Conservation (phyloP, 2,113 vertebrate species). For the Rutilus rutilus region DNA sequence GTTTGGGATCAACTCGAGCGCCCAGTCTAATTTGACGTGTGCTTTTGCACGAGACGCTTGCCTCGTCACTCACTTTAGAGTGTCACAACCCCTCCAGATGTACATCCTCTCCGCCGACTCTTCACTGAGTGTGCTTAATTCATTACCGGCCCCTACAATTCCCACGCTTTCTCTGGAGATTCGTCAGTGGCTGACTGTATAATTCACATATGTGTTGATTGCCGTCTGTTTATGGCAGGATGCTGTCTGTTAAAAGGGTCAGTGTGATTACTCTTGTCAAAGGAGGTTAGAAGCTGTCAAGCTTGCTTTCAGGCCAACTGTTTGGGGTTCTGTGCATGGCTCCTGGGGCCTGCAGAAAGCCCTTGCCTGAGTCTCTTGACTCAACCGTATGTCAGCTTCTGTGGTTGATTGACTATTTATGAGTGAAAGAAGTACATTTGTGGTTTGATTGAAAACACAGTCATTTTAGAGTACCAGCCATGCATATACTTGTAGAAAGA, state of each 20-base stretch:
- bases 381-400: conserved; percentile 52
- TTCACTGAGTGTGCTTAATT: conserved; percentile 44
- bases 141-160: conserved; percentile 17
- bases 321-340: conserved; percentile 50
- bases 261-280: conserved; percentile 51
- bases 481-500: not conserved
- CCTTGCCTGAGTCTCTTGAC: conserved; percentile 42
- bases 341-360: conserved; percentile 34
- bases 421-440: not conserved
- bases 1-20: conserved; percentile 58
- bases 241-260: conserved; percentile 57
- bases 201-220: conserved; percentile 59
- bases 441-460: conserved; percentile 33
- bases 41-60: conserved; percentile 52
- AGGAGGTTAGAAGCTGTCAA: conserved; percentile 64
- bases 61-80: conserved; percentile 34
- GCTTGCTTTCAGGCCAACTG: conserved; percentile 59
- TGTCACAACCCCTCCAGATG: conserved; percentile 48
- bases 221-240: conserved; percentile 57
- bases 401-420: conserved; percentile 37
- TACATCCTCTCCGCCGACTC: not conserved
- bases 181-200: conserved; percentile 63
- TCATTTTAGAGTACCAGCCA: not conserved
- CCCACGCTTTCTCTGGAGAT: conserved; percentile 53
- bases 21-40: conserved; percentile 63